Conservation (phyloP, 2,888 invertebrate genomes). For the Drosophila longiperda region DNA sequence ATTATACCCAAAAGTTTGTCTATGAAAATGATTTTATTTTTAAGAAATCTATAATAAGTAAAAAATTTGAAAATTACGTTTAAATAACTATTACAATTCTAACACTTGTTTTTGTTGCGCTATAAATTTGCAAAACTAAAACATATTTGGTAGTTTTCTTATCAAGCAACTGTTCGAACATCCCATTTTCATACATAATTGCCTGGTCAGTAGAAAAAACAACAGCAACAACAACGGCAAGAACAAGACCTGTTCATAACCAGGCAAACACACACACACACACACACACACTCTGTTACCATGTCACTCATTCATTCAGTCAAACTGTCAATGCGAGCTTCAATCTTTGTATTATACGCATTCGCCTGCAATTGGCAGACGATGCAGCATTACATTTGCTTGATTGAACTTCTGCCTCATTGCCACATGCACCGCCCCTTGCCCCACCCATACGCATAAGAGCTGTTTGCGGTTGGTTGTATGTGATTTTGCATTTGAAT, state of each 20-base stretch:
- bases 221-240: slow-evolving; percentile 39
- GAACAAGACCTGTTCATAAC: slow-evolving; percentile 15
- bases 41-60: not conserved
- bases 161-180: slow-evolving; percentile 16
- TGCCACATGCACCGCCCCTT: not conserved
- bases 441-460: not conserved
- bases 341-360: slow-evolving; percentile 73
- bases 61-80: not conserved
- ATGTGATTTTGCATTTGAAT: slow-evolving; percentile 32
- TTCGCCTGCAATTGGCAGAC: slow-evolving; percentile 73
- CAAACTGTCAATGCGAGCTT: slow-evolving; percentile 74
- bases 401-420: slow-evolving; percentile 64
- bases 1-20: not conserved
- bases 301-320: slow-evolving; percentile 72
- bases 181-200: slow-evolving; percentile 49
- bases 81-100: not conserved
- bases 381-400: slow-evolving; percentile 73
- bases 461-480: slow-evolving; percentile 4
- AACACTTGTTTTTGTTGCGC: not conserved
- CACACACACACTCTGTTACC: slow-evolving; percentile 41
- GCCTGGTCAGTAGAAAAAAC: slow-evolving; percentile 35
- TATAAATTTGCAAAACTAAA: not conserved
- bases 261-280: slow-evolving; percentile 12
- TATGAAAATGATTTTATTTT: not conserved
- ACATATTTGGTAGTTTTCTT: not conserved